Evolutionary conservation across 1,140 invertebrate genomes (phyloP).

Genomic region (Colletes gigas): DNA sequence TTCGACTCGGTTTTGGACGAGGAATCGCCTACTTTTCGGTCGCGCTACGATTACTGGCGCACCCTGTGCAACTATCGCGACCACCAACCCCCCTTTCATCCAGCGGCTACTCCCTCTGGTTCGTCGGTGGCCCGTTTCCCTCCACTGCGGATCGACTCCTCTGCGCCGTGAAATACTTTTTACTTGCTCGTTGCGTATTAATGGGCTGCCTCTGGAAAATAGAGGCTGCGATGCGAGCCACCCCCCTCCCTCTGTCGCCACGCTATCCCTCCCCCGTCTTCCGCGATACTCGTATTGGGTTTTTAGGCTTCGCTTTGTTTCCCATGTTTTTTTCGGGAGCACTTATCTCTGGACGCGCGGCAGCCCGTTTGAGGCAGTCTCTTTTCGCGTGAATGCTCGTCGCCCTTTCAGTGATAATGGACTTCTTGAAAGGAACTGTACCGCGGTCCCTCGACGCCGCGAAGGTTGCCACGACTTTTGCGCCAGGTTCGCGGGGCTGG

Average conservation of each 20-base stretch:
- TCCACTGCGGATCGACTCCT: conserved; percentile 39
- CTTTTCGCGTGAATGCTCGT: conserved; percentile 33
- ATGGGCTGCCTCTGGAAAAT: neutral
- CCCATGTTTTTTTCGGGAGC: conserved; percentile 25
- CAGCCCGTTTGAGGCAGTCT: conserved; percentile 20
- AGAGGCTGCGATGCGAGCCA: neutral
- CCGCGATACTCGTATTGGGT: conserved; percentile 15
- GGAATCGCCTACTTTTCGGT: too few relatives aligned
- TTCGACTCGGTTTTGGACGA: too few relatives aligned
- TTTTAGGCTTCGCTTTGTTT: conserved; percentile 43
- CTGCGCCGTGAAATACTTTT: conserved; percentile 36
- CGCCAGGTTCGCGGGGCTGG: neutral
- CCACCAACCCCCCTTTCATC: conserved; percentile 6
- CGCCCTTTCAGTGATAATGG: conserved; percentile 47
- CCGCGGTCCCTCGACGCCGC: neutral
- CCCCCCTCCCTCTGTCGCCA: neutral
- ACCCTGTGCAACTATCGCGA: conserved; percentile 26
- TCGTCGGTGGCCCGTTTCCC: neutral
- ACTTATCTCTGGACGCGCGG: conserved; percentile 19
- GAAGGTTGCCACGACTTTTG: conserved; percentile 11
- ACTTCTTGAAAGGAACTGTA: conserved; percentile 17
- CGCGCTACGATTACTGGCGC: too few relatives aligned
- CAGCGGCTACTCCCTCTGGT: neutral
- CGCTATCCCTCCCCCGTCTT: too few relatives aligned
- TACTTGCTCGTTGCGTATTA: conserved; percentile 29